Base-by-base conservation (phyloP, 2,113 vertebrate species). In the Micronycteris hirsuta region DNA sequence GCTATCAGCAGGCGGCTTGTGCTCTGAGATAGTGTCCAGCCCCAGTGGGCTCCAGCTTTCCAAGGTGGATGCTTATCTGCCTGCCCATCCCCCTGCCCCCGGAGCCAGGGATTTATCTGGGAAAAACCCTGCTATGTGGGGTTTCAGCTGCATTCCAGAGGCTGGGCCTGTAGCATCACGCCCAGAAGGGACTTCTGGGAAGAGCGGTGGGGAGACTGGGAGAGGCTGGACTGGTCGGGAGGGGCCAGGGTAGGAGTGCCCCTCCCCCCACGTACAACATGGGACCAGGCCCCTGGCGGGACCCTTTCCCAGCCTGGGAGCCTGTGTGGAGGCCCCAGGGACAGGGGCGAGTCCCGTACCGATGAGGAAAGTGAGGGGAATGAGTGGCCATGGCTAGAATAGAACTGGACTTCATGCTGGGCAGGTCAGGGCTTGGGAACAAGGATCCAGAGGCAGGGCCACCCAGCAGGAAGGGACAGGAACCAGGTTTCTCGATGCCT, bases 71-170 rank as follows among this genome's bases (percentile, higher is more conserved):
- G 67, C 70, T 38, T 49, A 17, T 43, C 61, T 63, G 17, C 49
- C 19, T 10, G 47, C 80, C 54, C 68, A 26, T n/a, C 73, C 28
- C 58, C 17, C 19, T 28, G 47, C 12, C 68, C 41, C 12, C 0
- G 19, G 65, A 63, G 49, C 92, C 70, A 31, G 63, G 31, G 70
- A 89, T 90, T 93, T 96, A 78, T 77, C 80, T 52, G 73, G 92
- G 45, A 43, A 81, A 97, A 70, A 63, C 61, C 93, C 67, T 65
- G 63, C 93, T 77, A 8, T 58, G 90, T 58, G 90, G 94, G 89
- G 61, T 84, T 96, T 67, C 41, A 91, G 12, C 84, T 24, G 56
- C 94, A 87, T 84, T 80, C 96, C 91, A 97, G 89, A 77, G 86
- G n/a, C 71, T 0, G 0, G 0, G 87, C 77, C 10, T 96, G 91